phyloP scores from a whole-genome alignment of 2,797 vertebrate species.

The Selene dorsalis region DNA sequence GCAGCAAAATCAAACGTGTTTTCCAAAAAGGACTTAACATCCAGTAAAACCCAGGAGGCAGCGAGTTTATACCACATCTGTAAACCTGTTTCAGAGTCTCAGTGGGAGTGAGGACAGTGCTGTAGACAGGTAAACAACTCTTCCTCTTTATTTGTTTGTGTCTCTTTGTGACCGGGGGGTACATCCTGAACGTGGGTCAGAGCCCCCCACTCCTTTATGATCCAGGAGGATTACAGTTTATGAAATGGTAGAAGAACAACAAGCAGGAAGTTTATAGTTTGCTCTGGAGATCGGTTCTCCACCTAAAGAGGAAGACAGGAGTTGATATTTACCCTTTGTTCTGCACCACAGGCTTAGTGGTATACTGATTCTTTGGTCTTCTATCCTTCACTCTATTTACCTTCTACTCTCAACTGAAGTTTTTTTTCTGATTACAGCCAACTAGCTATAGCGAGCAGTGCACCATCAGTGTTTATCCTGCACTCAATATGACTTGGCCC shows the following conservation, averaged over 20 bases:
- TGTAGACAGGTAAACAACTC: slow-evolving; percentile 69
- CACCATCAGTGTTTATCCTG: slow-evolving; percentile 20
- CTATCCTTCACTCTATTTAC: background rate
- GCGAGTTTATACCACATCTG: slow-evolving; percentile 46
- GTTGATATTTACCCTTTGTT: slow-evolving; percentile 9
- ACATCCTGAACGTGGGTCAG: slow-evolving; percentile 30
- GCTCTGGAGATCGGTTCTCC: slow-evolving; percentile 8
- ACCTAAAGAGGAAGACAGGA: slow-evolving; percentile 10
- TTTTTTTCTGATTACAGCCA: too few relatives aligned
- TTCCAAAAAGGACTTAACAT: slow-evolving; percentile 68
- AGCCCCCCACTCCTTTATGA: slow-evolving; percentile 7
- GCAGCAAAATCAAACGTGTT: slow-evolving; percentile 52
- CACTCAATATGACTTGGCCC: slow-evolving; percentile 4
- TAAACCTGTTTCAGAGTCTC: slow-evolving; percentile 42
- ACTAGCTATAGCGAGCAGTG: slow-evolving; percentile 45
- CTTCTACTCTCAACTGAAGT: background rate
- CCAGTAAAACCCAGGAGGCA: slow-evolving; percentile 54
- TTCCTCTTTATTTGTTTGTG: slow-evolving; percentile 47
- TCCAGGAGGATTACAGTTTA: slow-evolving; percentile 42
- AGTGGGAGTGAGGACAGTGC: slow-evolving; percentile 56
- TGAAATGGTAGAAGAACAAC: slow-evolving; percentile 10
- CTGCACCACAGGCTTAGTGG: background rate
- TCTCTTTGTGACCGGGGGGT: slow-evolving; percentile 14
- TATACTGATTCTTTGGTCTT: background rate
- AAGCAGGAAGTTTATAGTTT: slow-evolving; percentile 2